Conservation (phyloP, 2,888 invertebrate species). For the Aphidoletes aphidimyza region DNA sequence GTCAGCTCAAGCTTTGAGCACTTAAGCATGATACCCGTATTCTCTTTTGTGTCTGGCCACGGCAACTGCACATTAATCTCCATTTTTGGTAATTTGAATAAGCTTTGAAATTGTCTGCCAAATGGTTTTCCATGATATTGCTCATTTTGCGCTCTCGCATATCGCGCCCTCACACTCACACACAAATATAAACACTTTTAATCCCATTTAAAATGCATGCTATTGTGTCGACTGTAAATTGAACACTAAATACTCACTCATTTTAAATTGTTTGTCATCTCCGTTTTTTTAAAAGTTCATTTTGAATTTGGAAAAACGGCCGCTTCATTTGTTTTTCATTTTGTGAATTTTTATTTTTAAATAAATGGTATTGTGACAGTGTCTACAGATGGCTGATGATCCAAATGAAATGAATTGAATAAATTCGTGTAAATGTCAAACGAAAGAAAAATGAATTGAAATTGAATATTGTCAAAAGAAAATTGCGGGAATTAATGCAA, state of each 20-base stretch:
- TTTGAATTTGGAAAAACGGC: background rate
- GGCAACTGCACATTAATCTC: constrained; percentile 39
- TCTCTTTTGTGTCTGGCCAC: constrained; percentile 38
- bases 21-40: background rate
- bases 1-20: background rate
- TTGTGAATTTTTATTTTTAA: background rate
- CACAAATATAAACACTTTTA: background rate
- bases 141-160: background rate
- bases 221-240: background rate
- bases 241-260: background rate
- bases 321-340: background rate
- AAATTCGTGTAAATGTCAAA: too few species aligned
- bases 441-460: too few species aligned
- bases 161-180: background rate
- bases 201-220: background rate
- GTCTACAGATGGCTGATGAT: too few species aligned
- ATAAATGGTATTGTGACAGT: too few species aligned
- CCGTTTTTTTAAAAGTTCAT: too few species aligned
- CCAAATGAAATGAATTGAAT: background rate
- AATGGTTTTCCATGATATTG: background rate
- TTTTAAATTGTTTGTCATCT: background rate
- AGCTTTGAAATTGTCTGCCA: background rate
- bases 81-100: constrained; percentile 15
- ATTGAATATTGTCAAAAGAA: too few species aligned
- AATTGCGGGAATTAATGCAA: constrained; percentile 1